phyloP scores from a whole-genome alignment of 2,113 vertebrate species.

The Paratilapia polleni region DNA sequence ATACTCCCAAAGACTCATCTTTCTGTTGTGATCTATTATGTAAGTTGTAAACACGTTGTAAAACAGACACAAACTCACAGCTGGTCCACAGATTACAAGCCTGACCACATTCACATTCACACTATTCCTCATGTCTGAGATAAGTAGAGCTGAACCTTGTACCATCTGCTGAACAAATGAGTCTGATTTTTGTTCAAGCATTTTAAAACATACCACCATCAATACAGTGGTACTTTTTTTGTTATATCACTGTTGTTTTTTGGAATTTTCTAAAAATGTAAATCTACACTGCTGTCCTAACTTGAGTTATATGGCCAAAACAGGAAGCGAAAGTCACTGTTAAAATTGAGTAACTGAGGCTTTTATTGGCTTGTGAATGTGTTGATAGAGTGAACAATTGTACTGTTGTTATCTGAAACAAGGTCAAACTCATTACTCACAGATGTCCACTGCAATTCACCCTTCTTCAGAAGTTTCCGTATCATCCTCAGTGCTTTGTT shows the following conservation, averaged over 20 bases:
- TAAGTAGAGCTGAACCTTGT: not conserved
- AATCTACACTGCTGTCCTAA: not conserved
- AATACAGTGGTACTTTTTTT: not conserved
- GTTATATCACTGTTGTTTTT: not conserved
- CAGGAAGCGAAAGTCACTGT: not conserved
- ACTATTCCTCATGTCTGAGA: not conserved
- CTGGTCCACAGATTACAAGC: no score
- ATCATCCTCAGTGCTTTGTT: slow-evolving; percentile 93
- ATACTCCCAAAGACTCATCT: not conserved
- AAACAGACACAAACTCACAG: not conserved
- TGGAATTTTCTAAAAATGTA: not conserved
- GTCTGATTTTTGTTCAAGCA: not conserved
- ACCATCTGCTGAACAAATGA: not conserved
- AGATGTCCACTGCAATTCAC: slow-evolving; percentile 83
- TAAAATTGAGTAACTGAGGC: not conserved
- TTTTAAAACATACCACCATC: not conserved
- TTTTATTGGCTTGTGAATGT: not conserved
- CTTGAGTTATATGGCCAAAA: not conserved
- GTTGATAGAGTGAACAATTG: not conserved
- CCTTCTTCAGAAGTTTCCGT: slow-evolving; percentile 86
- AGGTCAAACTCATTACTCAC: slow-evolving; percentile 74
- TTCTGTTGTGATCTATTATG: not conserved
- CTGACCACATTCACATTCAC: not conserved
- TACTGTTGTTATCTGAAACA: not conserved
- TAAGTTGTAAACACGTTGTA: not conserved